These are phyloP conservation scores for Iselma pallidipennis DNA, from an alignment of 2,888 invertebrate genomes.

Conservation along the genomic window DNA sequence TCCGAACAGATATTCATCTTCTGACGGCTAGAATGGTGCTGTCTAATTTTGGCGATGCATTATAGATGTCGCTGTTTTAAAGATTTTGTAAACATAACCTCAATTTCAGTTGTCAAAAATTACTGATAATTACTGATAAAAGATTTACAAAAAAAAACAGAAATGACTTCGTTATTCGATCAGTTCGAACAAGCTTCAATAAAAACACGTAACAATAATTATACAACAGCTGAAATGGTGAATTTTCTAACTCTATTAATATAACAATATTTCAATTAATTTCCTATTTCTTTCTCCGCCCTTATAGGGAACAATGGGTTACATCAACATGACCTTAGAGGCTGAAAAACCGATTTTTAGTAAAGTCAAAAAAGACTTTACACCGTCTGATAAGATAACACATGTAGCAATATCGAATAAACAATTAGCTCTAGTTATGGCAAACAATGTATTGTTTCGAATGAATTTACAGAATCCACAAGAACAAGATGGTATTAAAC, in stretches of 20 bases:
- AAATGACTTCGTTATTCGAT: conserved; percentile 83
- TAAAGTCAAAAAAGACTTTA: conserved; percentile 80
- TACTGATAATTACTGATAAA: background rate
- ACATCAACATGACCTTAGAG: conserved; percentile 64
- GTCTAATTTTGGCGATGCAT: too few relatives aligned
- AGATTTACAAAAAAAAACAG: conserved; percentile 7
- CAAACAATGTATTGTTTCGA: conserved; percentile 77
- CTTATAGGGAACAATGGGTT: conserved; percentile 57
- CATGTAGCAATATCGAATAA: conserved; percentile 83
- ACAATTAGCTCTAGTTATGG: conserved; percentile 81
- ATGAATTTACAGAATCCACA: conserved; percentile 81
- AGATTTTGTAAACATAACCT: background rate
- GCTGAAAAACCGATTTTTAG: conserved; percentile 85
- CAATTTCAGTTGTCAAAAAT: background rate
- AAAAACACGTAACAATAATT: conserved; percentile 54
- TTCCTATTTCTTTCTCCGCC: too few relatives aligned
- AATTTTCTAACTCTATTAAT: conserved; percentile 26
- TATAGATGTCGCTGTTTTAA: background rate
- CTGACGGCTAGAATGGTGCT: too few relatives aligned
- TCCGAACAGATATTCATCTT: too few relatives aligned
- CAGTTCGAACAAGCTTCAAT: conserved; percentile 82
- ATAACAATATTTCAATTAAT: conserved; percentile 4
- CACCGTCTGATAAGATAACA: conserved; percentile 77
- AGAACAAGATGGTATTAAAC: conserved; percentile 72
- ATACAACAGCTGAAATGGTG: conserved; percentile 58